Base-by-base conservation (phyloP, 2,797 vertebrate species). In the Cryptoblepharus egeriae region DNA sequence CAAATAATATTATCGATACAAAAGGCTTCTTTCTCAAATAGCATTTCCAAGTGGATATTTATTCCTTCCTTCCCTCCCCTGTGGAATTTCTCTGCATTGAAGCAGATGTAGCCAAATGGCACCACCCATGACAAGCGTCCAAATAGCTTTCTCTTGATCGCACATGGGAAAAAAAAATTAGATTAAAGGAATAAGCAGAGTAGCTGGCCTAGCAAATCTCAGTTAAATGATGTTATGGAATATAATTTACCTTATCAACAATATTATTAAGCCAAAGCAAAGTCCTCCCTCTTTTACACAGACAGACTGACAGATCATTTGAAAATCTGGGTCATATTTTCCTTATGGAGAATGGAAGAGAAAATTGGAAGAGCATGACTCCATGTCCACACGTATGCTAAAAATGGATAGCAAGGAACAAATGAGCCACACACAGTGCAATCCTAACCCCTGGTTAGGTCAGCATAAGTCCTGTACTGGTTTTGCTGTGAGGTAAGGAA, bases 1-100 rank as follows among this genome's bases (percentile, higher is more conserved):
- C 72, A 84, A 55, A 32, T 67, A 26, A 32, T 0, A 0, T 42
- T 81, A 85, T 83, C 83, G 85, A 87, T 75, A 76, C 67, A 83
- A 10, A 84, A 64, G 73, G 22, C 32, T 9, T 1, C 72, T 22
- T 72, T 88, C 79, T 86, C 70, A 58, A 35, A 58, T 70, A 67
- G 80, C 32, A 1, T 71, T 60, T 1, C 0, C 2, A 12, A 0
- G 37, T 37, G 45, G n/a, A 77, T 75, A 32, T 11, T 71, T 58
- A 6, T 35, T 73, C 35, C 61, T 78, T 79, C 76, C 76, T 42
- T 61, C 45, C 49, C 49, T 16, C n/a, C 0, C 1, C 0, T 12
- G 28, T 58, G 37, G 35, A 76, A 83, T 22, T 55, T 80, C 30
- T 0, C 0, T 10, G 2, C 69, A 65, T 81, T 75, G 55, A 79